These are phyloP conservation scores for Miltochrista miniata DNA, from an alignment of 2,888 invertebrate genomes.

Conservation along the genomic window DNA sequence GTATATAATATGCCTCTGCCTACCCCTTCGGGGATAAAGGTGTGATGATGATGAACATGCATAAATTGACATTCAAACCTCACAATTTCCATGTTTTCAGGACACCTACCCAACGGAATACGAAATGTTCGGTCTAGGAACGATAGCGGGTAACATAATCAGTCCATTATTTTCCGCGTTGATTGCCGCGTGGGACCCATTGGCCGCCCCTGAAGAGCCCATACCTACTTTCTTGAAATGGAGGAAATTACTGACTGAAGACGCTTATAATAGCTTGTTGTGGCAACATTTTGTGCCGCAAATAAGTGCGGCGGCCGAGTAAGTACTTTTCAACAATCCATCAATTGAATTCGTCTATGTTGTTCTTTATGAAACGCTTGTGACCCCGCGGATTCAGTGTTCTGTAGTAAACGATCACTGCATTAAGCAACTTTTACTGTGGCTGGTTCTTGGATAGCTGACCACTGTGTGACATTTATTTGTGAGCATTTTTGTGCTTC, in stretches of 20 bases:
- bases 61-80: too few relatives aligned
- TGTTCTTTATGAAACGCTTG: too few relatives aligned
- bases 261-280: constrained; percentile 91
- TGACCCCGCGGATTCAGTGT: too few relatives aligned
- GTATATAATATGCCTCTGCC: too few relatives aligned
- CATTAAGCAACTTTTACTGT: too few relatives aligned
- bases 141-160: constrained; percentile 92
- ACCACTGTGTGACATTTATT: too few relatives aligned
- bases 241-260: constrained; percentile 86
- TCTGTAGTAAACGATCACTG: too few relatives aligned
- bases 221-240: constrained; percentile 87
- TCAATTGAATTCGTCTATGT: background rate
- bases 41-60: too few relatives aligned
- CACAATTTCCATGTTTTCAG: too few relatives aligned
- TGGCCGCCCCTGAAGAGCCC: constrained; percentile 86
- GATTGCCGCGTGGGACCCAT: constrained; percentile 91
- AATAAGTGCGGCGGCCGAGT: constrained; percentile 88
- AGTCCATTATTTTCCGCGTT: constrained; percentile 91
- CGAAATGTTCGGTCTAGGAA: constrained; percentile 91
- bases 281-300: constrained; percentile 97
- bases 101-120: constrained; percentile 85
- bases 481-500: too few relatives aligned
- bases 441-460: too few relatives aligned
- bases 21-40: too few relatives aligned
- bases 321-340: constrained; percentile 58